A percentile compares a stretch with the other conserved stretches of the same genome.
phyloP scores from a whole-genome alignment of 2,113 vertebrate genomes.

The Ameiurus melas region DNA sequence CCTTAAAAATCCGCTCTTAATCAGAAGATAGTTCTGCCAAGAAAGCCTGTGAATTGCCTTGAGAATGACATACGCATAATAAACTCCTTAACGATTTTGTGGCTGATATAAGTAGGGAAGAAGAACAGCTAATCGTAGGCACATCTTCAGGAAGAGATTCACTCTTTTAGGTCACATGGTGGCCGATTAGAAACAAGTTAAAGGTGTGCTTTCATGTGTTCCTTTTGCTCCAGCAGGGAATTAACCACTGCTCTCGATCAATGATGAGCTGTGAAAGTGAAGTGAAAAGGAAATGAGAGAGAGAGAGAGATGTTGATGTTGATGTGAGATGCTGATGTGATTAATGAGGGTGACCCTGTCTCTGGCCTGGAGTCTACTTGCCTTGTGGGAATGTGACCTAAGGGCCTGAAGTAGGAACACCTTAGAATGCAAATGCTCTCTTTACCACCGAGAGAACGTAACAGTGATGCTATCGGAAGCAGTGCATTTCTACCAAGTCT shows the following conservation, averaged over 20 bases:
- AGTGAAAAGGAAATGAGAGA: constrained; percentile 61
- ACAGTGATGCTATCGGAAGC: neutral
- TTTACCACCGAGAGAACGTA: neutral
- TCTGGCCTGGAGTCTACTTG: constrained; percentile 63
- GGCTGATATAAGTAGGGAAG: neutral
- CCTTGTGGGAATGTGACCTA: constrained; percentile 71
- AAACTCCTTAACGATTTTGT: neutral
- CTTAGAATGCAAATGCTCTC: constrained; percentile 58
- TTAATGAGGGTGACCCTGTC: constrained; percentile 78
- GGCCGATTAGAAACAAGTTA: constrained; percentile 74
- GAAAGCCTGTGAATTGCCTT: constrained; percentile 28
- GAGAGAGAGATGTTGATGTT: neutral
- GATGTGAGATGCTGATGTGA: constrained; percentile 63
- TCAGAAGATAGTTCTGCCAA: constrained; percentile 30
- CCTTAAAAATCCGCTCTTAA: constrained; percentile 38
- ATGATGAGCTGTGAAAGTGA: constrained; percentile 69
- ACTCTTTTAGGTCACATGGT: constrained; percentile 49
- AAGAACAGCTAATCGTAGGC: constrained; percentile 42
- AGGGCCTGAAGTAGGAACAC: constrained; percentile 54
- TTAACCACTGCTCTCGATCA: constrained; percentile 78
- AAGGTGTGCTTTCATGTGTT: constrained; percentile 66
- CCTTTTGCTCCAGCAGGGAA: constrained; percentile 61
- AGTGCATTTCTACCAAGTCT: constrained; percentile 26
- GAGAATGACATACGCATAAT: neutral
- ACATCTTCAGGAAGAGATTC: constrained; percentile 62